Base-by-base conservation (phyloP, 2,888 invertebrate genomes). In the Watsonalla cultraria region DNA sequence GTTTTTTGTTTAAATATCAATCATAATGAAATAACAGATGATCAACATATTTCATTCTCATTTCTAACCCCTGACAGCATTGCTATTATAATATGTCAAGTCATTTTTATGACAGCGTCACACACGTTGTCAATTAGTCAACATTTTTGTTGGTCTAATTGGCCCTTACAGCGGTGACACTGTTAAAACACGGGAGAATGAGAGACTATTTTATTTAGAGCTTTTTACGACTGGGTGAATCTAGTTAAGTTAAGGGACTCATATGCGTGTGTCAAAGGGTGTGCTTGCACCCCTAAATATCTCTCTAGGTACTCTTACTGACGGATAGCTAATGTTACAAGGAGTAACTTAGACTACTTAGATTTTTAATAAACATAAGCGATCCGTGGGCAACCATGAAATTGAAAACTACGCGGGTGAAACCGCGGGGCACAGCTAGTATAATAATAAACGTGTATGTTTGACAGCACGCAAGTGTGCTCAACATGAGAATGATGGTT, bases 381-480 rank as follows among this genome's bases (percentile, higher is more conserved):
- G n/a, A n/a, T n/a, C n/a, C n/a, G n/a, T n/a, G n/a, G n/a, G n/a
- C n/a, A n/a, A n/a, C n/a, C n/a, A n/a, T n/a, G n/a, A n/a, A n/a
- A n/a, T n/a, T n/a, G n/a, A n/a, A n/a, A n/a, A n/a, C n/a, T n/a
- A n/a, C n/a, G n/a, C n/a, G n/a, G n/a, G n/a, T n/a, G n/a, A n/a
- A n/a, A n/a, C n/a, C n/a, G n/a, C n/a, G n/a, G n/a, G n/a, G n/a
- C n/a, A n/a, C n/a, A 24, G 4, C 24, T 1, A 24, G 4, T 24
- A 24, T 24, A 8, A 46, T 46, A 46, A 14, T 46, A 11, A 2
- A 0, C 14, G 46, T 15, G 0, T 37, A 8, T 9, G 35, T 61
- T 70, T 65, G 64, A 57, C 54, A 55, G 68, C 54, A 70, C 69
- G 46, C 65, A 66, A 55, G 65, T 76, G 76, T 69, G 70, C 58